phyloP scores from a whole-genome alignment of 2,888 invertebrate genomes.

The Eilema griseolum region DNA sequence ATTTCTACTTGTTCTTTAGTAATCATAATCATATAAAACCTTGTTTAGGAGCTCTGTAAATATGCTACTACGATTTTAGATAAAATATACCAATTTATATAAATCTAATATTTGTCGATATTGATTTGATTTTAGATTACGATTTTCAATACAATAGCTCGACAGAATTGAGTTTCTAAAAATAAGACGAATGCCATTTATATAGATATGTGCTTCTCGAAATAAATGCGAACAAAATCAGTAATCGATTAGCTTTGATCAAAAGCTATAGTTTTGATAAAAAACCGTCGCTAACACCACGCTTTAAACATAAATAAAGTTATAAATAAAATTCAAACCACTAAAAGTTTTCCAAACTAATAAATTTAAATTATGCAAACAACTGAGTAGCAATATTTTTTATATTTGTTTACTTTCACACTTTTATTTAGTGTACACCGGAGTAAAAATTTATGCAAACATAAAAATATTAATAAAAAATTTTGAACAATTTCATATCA shows the following conservation, averaged over 20 bases:
- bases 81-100: slow-evolving; percentile 49
- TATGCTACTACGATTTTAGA: slow-evolving; percentile 31
- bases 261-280: background rate
- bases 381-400: background rate
- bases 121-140: slow-evolving; percentile 46
- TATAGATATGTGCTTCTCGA: background rate
- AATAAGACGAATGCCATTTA: slow-evolving; percentile 31
- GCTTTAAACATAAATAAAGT: background rate
- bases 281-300: background rate
- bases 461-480: slow-evolving; percentile 29
- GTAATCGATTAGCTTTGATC: background rate
- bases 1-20: background rate
- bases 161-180: slow-evolving; percentile 29
- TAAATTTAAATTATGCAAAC: background rate
- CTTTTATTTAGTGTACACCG: slow-evolving; percentile 5
- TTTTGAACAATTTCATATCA: slow-evolving; percentile 18
- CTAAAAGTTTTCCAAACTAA: background rate
- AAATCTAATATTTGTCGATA: slow-evolving; percentile 47
- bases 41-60: slow-evolving; percentile 3
- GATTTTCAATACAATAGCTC: slow-evolving; percentile 38
- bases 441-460: slow-evolving; percentile 2
- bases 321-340: background rate
- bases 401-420: slow-evolving; percentile 10
- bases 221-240: background rate
- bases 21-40: background rate